Evolutionary conservation across 2,797 vertebrate species (phyloP).

Genomic region (Discoglossus pictus): DNA sequence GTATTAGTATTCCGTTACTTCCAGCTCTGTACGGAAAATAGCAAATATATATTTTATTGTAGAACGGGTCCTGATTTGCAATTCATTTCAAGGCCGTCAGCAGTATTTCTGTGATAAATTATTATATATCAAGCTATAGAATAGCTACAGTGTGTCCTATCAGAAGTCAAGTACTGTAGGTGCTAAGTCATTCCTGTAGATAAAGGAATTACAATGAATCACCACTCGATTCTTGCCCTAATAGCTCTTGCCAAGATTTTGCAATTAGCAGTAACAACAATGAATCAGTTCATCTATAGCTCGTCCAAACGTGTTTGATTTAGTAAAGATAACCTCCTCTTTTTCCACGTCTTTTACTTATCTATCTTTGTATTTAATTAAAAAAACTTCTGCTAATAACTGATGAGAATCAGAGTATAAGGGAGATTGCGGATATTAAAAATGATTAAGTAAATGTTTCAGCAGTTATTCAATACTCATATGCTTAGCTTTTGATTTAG

Average conservation of each 20-base stretch:
- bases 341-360: background rate
- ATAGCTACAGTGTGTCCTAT: constrained; percentile 1
- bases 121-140: constrained; percentile 32
- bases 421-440: constrained; percentile 51
- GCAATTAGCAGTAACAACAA: constrained; percentile 8
- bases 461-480: background rate
- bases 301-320: constrained; percentile 4
- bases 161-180: background rate
- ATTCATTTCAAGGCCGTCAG: constrained; percentile 52
- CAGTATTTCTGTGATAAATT: constrained; percentile 36
- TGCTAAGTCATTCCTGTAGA: constrained; percentile 13
- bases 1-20: constrained; percentile 49
- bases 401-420: constrained; percentile 46
- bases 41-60: constrained; percentile 49
- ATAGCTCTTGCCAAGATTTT: constrained; percentile 14
- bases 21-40: constrained; percentile 48
- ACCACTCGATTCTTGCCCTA: constrained; percentile 7
- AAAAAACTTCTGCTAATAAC: constrained; percentile 43
- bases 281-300: background rate
- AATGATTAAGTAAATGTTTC: constrained; percentile 44
- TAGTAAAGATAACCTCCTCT: constrained; percentile 8
- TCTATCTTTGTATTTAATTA: constrained; percentile 52
- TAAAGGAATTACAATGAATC: constrained; percentile 10
- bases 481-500: constrained; percentile 7
- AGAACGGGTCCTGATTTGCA: constrained; percentile 44